These are phyloP conservation scores for Anarsia innoxiella DNA, from an alignment of 2,888 invertebrate species.

Conservation along the genomic window DNA sequence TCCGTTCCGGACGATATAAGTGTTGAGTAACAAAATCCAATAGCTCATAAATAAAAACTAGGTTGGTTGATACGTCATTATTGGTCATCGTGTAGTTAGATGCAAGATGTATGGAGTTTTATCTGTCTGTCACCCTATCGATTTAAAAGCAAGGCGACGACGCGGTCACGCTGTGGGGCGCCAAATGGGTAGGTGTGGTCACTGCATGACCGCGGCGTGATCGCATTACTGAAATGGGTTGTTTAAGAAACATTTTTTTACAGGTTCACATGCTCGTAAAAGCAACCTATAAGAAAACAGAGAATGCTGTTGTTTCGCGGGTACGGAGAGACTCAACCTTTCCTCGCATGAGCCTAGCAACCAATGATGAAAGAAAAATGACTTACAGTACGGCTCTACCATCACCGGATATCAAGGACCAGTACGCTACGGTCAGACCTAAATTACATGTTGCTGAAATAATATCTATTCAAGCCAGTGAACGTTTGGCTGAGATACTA, in stretches of 20 bases:
- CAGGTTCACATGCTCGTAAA: constrained; percentile 60
- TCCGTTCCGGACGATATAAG: too few relatives aligned
- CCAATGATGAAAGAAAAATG: constrained; percentile 42
- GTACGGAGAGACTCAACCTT: constrained; percentile 43
- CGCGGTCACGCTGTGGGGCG: too few relatives aligned
- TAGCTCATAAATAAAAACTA: too few relatives aligned
- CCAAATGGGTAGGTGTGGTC: too few relatives aligned
- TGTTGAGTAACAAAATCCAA: too few relatives aligned
- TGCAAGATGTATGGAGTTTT: too few relatives aligned
- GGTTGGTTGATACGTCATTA: too few relatives aligned
- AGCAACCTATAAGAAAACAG: constrained; percentile 61
- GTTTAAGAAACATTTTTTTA: constrained; percentile 20
- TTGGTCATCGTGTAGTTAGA: too few relatives aligned
- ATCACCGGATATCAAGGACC: constrained; percentile 34
- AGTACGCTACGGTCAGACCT: constrained; percentile 38
- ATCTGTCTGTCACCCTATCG: too few relatives aligned
- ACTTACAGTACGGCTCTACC: constrained; percentile 55
- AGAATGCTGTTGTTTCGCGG: constrained; percentile 51
- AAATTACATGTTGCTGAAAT: constrained; percentile 64
- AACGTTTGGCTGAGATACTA: constrained; percentile 57
- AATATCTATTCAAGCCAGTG: constrained; percentile 60
- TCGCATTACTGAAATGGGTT: too few relatives aligned
- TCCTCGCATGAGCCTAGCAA: constrained; percentile 37
- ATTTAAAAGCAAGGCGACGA: too few relatives aligned
- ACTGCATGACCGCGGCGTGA: too few relatives aligned